These are phyloP conservation scores for Sinella curviseta DNA, from an alignment of 1,140 invertebrate species.

Conservation along the genomic window DNA sequence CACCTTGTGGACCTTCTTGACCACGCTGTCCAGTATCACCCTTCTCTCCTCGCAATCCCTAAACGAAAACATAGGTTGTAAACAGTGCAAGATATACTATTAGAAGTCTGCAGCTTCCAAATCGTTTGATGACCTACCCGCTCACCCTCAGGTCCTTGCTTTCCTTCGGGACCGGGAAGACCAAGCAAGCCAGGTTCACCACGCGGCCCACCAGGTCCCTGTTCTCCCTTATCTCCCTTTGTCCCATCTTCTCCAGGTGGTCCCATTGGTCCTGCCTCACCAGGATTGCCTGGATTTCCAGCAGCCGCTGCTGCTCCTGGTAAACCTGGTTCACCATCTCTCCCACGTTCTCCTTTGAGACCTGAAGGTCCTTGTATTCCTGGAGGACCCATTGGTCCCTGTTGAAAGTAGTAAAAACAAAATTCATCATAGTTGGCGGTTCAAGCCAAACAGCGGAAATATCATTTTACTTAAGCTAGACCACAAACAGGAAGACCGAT, in stretches of 20 bases:
- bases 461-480: neutral
- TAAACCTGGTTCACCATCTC: constrained; percentile 54
- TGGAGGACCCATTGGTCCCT: constrained; percentile 50
- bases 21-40: constrained; percentile 50
- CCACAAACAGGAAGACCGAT: constrained; percentile 50
- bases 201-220: constrained; percentile 47
- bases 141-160: constrained; percentile 48
- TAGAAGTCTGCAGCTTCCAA: neutral
- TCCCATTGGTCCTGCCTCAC: constrained; percentile 49
- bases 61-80: neutral
- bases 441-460: neutral
- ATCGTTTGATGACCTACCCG: neutral
- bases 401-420: constrained; percentile 1
- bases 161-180: constrained; percentile 51
- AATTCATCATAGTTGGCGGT: neutral
- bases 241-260: constrained; percentile 49
- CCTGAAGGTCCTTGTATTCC: constrained; percentile 53
- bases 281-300: constrained; percentile 52
- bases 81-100: neutral
- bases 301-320: constrained; percentile 50
- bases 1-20: constrained; percentile 51
- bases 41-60: constrained; percentile 48
- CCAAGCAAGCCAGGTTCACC: constrained; percentile 51
- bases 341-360: constrained; percentile 55
- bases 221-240: constrained; percentile 47